Conservation (phyloP, 2,888 invertebrate species). For the Andrena haemorrhoa region DNA sequence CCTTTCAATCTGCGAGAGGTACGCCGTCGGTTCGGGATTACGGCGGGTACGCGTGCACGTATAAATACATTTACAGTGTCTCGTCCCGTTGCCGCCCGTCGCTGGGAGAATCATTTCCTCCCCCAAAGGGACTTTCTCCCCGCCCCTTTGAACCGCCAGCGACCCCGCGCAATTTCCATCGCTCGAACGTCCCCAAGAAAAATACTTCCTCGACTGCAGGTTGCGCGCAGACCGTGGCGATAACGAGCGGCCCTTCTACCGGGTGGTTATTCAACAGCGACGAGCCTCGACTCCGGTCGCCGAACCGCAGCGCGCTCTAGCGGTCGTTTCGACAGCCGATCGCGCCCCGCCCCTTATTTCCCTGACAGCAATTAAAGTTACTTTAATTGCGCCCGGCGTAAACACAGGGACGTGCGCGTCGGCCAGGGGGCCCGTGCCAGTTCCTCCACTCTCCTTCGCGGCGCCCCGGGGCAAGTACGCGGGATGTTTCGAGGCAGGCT, state of each 20-base stretch:
- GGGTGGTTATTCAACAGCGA: slow-evolving; percentile 35
- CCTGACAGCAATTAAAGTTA: slow-evolving; percentile 54
- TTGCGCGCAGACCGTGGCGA: not conserved
- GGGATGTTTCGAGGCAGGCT: not conserved
- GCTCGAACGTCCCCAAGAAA: no score
- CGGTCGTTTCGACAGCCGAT: slow-evolving; percentile 38
- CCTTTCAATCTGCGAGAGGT: slow-evolving; percentile 55
- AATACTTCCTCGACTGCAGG: no score
- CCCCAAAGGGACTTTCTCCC: not conserved
- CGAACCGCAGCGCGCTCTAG: not conserved
- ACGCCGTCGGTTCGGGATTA: slow-evolving; percentile 60
- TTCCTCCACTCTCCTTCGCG: no score
- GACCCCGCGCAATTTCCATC: not conserved
- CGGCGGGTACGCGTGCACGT: slow-evolving; percentile 17
- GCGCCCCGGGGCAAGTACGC: not conserved
- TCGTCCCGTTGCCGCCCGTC: not conserved
- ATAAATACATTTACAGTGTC: slow-evolving; percentile 33
- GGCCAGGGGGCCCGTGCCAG: no score
- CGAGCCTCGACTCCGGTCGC: slow-evolving; percentile 18
- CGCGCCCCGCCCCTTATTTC: slow-evolving; percentile 36
- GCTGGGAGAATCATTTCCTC: not conserved
- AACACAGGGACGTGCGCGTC: slow-evolving; percentile 15
- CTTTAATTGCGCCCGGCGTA: slow-evolving; percentile 56
- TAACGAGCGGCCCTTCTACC: slow-evolving; percentile 23
- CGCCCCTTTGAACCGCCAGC: not conserved